Conservation (phyloP, 2,113 vertebrate species). For the Laterallus jamaicensis region DNA sequence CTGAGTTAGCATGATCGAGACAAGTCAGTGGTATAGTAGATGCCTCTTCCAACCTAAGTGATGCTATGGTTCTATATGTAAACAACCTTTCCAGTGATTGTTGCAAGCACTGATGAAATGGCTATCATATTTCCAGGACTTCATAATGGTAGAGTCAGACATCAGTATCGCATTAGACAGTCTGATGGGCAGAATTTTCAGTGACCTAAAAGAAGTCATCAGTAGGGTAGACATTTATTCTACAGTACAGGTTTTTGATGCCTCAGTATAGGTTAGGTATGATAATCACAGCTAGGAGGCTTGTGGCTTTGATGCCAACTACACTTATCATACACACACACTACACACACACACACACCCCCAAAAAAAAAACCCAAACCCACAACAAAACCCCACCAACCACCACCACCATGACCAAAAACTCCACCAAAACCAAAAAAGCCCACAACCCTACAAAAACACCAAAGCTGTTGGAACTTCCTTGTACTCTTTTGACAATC, state of each 20-base stretch:
- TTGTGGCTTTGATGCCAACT: neutral
- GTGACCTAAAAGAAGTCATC: neutral
- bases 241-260: neutral
- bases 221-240: neutral
- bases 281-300: neutral
- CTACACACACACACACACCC: too few species aligned
- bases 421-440: neutral
- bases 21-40: neutral
- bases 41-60: too few species aligned
- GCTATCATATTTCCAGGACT: neutral
- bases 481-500: neutral
- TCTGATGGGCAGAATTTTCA: neutral
- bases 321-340: too few species aligned
- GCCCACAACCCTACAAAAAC: too few species aligned
- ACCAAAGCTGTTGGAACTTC: neutral
- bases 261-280: neutral
- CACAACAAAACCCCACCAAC: too few species aligned
- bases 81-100: neutral
- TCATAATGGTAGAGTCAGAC: neutral
- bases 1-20: accelerated
- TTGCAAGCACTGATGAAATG: neutral
- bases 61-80: neutral
- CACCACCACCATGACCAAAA: too few species aligned
- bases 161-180: too few species aligned
- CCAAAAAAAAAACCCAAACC: too few species aligned